Evolutionary conservation across 2,113 vertebrate genomes (phyloP).

Genomic region (Notiomystis cincta): DNA sequence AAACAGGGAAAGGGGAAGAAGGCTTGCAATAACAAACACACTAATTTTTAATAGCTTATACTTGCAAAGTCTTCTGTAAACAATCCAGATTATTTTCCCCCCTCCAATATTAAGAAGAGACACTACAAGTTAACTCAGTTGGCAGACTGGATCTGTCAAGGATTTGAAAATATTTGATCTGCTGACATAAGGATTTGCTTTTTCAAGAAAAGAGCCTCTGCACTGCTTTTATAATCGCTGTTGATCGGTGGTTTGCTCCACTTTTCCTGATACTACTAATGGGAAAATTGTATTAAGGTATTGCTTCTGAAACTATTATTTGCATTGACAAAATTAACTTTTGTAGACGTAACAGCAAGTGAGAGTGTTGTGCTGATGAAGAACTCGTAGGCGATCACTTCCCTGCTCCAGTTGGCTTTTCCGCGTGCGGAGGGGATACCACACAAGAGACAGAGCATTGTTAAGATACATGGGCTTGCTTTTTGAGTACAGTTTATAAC

Average conservation of each 20-base stretch:
- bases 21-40: slow-evolving; percentile 73
- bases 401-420: slow-evolving; percentile 1
- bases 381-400: not conserved
- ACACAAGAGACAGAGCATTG: not conserved
- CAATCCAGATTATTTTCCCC: not conserved
- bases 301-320: slow-evolving; percentile 64
- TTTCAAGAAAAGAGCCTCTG: slow-evolving; percentile 64
- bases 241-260: slow-evolving; percentile 84
- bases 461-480: slow-evolving; percentile 14
- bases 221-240: slow-evolving; percentile 79
- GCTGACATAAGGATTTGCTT: slow-evolving; percentile 56
- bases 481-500: slow-evolving; percentile 54
- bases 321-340: slow-evolving; percentile 43
- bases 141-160: slow-evolving; percentile 91
- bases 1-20: slow-evolving; percentile 75
- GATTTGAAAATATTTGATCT: slow-evolving; percentile 58
- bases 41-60: slow-evolving; percentile 53
- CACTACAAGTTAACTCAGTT: slow-evolving; percentile 74
- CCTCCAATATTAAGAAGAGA: slow-evolving; percentile 55
- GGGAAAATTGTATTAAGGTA: slow-evolving; percentile 60
- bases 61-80: slow-evolving; percentile 65
- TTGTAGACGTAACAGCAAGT: slow-evolving; percentile 38
- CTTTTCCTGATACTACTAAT: slow-evolving; percentile 68
- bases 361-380: slow-evolving; percentile 41
- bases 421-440: slow-evolving; percentile 23